A percentile compares a stretch with the other conserved stretches of the same genome.
Evolutionary conservation across 1,140 invertebrate genomes (phyloP).

Genomic region (Lepidurus arcticus): DNA sequence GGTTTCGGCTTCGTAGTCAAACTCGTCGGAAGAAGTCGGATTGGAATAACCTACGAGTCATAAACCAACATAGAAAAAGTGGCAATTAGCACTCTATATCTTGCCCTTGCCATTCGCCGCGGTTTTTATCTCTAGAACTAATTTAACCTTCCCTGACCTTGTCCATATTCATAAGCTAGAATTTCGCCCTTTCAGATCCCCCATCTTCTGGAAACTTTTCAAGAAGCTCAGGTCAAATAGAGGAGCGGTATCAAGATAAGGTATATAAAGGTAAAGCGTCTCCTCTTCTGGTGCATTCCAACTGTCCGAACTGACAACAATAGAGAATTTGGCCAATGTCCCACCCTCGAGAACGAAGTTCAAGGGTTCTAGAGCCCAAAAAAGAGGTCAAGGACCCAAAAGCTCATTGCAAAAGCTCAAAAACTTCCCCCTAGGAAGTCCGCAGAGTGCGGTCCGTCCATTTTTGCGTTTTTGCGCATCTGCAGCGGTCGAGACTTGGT

Average conservation of each 20-base stretch:
- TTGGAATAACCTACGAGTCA: background rate
- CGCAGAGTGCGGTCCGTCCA: too few species aligned
- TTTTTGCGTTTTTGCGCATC: background rate
- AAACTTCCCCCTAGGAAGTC: background rate
- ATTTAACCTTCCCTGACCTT: conserved; percentile 4
- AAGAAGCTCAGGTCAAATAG: background rate
- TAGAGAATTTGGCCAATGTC: background rate
- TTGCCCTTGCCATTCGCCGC: background rate
- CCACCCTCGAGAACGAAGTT: background rate
- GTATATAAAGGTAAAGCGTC: background rate
- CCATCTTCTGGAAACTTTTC: background rate
- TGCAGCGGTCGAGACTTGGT: background rate
- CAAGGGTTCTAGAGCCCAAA: background rate
- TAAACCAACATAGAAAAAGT: background rate
- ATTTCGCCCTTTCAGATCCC: conserved; percentile 1
- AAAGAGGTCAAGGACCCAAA: background rate
- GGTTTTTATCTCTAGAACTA: background rate
- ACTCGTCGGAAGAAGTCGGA: background rate
- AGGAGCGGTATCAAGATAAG: conserved; percentile 18
- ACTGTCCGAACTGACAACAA: background rate
- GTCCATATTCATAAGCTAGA: background rate
- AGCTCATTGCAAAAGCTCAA: background rate
- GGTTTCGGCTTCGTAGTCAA: conserved; percentile 18
- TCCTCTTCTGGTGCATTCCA: conserved; percentile 9
- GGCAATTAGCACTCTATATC: background rate